phyloP scores from a whole-genome alignment of 2,888 invertebrate species.

The Tortrix viridana region DNA sequence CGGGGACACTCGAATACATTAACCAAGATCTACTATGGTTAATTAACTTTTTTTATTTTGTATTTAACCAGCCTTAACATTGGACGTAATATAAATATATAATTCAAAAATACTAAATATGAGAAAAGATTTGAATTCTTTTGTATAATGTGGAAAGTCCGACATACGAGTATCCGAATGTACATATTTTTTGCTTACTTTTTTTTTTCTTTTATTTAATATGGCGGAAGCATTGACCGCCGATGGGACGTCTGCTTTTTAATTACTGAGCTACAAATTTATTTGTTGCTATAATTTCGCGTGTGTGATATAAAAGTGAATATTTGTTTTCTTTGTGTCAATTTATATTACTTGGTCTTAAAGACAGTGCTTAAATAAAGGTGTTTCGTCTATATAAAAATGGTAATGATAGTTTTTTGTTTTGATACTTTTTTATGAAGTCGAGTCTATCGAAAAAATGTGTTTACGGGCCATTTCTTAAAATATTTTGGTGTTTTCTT shows the following conservation, averaged over 20 bases:
- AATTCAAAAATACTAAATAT: too few species aligned
- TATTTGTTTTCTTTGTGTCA: constrained; percentile 47
- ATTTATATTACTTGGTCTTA: constrained; percentile 43
- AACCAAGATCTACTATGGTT: neutral
- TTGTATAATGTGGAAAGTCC: too few species aligned
- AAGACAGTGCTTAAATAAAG: constrained; percentile 45
- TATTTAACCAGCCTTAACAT: too few species aligned
- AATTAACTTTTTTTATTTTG: neutral
- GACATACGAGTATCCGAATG: constrained; percentile 28
- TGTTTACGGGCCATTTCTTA: constrained; percentile 56
- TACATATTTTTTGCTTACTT: constrained; percentile 54
- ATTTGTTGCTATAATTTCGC: constrained; percentile 55
- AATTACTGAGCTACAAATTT: constrained; percentile 58
- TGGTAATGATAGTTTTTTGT: constrained; percentile 85
- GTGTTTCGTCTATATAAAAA: constrained; percentile 67
- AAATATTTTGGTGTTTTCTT: constrained; percentile 44
- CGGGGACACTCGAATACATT: constrained; percentile 7
- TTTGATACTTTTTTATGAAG: constrained; percentile 84
- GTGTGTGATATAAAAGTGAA: constrained; percentile 60
- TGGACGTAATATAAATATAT: too few species aligned
- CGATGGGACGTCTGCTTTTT: constrained; percentile 74
- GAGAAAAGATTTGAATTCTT: too few species aligned
- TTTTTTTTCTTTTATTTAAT: constrained; percentile 76
- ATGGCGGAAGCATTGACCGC: constrained; percentile 83
- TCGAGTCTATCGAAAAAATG: constrained; percentile 67